Percentiles rank a stretch among this genome's conserved stretches.
Conservation (phyloP, 2,888 invertebrate species). For the Athalia circularis region DNA sequence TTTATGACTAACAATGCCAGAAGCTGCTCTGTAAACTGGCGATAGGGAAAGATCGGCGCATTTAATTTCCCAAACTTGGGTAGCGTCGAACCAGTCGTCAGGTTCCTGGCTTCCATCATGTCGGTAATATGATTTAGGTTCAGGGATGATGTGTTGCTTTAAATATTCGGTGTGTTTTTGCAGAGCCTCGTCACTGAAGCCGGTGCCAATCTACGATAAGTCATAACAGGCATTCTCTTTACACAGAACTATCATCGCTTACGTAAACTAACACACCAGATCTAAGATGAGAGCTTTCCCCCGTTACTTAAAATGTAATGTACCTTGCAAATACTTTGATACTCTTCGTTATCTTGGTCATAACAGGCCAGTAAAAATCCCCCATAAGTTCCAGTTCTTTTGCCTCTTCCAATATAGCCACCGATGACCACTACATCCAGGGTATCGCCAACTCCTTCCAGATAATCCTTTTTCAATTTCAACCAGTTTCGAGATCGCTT, state of each 20-base stretch:
- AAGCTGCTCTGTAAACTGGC: conserved; percentile 93
- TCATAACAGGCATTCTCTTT: background rate
- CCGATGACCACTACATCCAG: conserved; percentile 97
- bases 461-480: conserved; percentile 98
- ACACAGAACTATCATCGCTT: background rate
- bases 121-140: conserved; percentile 87
- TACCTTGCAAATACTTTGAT: conserved; percentile 94
- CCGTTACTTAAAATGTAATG: conserved; percentile 50
- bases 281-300: background rate
- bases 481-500: conserved; percentile 96
- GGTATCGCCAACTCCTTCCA: conserved; percentile 97
- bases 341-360: conserved; percentile 92
- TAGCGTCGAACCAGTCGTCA: conserved; percentile 93
- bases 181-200: conserved; percentile 95
- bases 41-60: conserved; percentile 98
- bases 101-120: conserved; percentile 85
- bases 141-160: conserved; percentile 83
- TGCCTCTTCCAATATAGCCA: conserved; percentile 94
- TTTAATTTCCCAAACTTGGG: conserved; percentile 96
- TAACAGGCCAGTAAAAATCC: conserved; percentile 97
- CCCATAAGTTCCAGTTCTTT: conserved; percentile 93
- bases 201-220: conserved; percentile 85
- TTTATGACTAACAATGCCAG: conserved; percentile 82
- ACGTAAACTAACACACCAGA: too few species aligned
- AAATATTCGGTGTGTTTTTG: conserved; percentile 85